Conservation (phyloP, 2,113 vertebrate genomes). For the Setophaga kirtlandii region DNA sequence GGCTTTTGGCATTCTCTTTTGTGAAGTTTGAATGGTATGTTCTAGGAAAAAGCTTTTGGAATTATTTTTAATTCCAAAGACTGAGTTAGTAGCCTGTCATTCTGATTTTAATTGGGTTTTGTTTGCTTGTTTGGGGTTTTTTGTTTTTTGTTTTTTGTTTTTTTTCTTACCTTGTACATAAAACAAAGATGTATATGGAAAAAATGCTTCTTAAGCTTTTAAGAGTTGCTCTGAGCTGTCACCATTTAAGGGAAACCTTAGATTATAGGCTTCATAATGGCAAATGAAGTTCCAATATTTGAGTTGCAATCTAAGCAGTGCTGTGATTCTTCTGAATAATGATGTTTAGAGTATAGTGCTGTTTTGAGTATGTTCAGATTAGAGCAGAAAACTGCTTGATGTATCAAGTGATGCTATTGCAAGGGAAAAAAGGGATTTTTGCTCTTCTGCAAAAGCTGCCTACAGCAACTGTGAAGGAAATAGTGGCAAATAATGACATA, state of each 20-base stretch:
- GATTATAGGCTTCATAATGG: background rate
- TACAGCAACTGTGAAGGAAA: background rate
- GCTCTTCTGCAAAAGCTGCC: background rate
- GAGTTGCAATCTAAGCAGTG: background rate
- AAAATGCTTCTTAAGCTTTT: background rate
- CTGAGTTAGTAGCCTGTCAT: background rate
- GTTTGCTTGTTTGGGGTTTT: background rate
- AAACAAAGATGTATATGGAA: background rate
- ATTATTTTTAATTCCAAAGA: background rate
- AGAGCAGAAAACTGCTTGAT: background rate
- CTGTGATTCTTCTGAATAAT: background rate
- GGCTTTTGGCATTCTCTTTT: background rate
- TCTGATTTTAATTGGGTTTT: background rate
- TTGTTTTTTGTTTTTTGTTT: background rate
- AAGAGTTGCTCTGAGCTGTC: background rate
- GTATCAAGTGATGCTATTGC: background rate
- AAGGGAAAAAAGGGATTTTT: background rate
- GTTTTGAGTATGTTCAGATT: background rate
- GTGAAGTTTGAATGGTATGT: background rate
- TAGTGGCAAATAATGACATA: background rate
- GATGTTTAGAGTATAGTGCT: background rate
- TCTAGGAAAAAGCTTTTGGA: background rate
- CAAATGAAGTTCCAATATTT: background rate
- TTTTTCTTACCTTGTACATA: background rate
- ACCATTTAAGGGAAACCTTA: background rate